phyloP scores from a whole-genome alignment of 2,888 invertebrate species.

The Ophioninae sp. region DNA sequence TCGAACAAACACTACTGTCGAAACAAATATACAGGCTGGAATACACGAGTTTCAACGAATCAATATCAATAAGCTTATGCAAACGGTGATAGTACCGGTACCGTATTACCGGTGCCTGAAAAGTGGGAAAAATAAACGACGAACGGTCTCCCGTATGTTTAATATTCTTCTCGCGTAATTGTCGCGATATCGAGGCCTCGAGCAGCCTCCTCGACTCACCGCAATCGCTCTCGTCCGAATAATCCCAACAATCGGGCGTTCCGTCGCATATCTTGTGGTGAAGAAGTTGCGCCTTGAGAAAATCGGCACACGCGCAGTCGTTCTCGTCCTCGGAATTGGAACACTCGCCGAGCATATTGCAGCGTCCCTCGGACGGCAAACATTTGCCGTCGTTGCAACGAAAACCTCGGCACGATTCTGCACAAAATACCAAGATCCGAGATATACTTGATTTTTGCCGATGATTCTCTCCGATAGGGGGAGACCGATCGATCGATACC shows the following conservation, averaged over 20 bases:
- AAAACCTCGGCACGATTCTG: conserved; percentile 81
- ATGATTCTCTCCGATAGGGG: neutral
- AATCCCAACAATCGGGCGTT: conserved; percentile 90
- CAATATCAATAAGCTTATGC: too few species aligned
- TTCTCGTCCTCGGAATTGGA: conserved; percentile 87
- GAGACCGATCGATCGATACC: too few species aligned
- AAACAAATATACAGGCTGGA: too few species aligned
- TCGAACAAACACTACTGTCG: too few species aligned
- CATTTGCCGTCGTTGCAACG: conserved; percentile 86
- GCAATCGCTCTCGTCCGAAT: conserved; percentile 89
- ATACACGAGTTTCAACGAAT: too few species aligned
- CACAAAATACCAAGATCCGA: conserved; percentile 54
- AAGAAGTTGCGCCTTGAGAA: conserved; percentile 86
- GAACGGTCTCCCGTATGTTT: neutral
- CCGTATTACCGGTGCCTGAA: too few species aligned
- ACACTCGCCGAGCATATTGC: conserved; percentile 88
- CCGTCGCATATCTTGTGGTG: conserved; percentile 90
- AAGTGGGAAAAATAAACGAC: neutral
- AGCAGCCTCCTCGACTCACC: conserved; percentile 81
- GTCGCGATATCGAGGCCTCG: neutral
- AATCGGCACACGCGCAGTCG: conserved; percentile 89
- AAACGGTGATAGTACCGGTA: too few species aligned
- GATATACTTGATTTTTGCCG: neutral
- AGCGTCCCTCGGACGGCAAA: conserved; percentile 85
- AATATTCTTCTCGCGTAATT: neutral